Percentiles rank a stretch among this genome's conserved stretches.
Conservation (phyloP, 2,113 vertebrate species). For the Bubo scandiacus region DNA sequence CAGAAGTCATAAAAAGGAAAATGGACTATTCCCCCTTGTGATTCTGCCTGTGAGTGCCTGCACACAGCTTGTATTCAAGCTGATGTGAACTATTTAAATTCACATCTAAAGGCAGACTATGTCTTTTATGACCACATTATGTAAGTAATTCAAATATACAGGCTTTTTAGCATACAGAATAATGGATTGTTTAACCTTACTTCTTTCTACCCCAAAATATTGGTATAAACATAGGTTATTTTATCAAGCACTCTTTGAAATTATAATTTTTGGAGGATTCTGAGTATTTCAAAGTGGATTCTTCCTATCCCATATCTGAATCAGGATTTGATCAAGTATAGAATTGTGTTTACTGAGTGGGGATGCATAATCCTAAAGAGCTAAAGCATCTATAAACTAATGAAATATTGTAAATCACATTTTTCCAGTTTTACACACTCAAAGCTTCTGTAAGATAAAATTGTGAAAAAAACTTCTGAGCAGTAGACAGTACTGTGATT, state of each 20-base stretch:
- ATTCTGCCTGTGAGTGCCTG: neutral
- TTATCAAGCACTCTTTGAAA: neutral
- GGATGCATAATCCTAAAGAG: neutral
- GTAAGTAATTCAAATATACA: neutral
- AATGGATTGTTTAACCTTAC: neutral
- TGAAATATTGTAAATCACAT: neutral
- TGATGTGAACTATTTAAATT: neutral
- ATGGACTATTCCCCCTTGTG: rapidly evolving
- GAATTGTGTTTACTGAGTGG: neutral
- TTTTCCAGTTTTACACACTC: neutral
- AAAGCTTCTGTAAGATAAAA: neutral
- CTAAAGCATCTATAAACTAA: neutral
- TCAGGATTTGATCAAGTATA: neutral
- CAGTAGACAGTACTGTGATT: neutral
- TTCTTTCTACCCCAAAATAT: neutral
- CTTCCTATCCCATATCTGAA: neutral
- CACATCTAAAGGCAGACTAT: neutral
- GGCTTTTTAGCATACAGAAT: neutral
- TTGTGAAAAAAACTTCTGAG: neutral
- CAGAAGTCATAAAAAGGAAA: neutral
- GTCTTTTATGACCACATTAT: neutral
- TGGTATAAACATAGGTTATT: neutral
- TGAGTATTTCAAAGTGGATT: neutral
- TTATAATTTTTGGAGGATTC: neutral
- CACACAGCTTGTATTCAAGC: neutral